Evolutionary conservation across 2,797 vertebrate genomes (phyloP), one percentile per base, ranked within the genome.

Genomic region (Clarias fuscus): DNA sequence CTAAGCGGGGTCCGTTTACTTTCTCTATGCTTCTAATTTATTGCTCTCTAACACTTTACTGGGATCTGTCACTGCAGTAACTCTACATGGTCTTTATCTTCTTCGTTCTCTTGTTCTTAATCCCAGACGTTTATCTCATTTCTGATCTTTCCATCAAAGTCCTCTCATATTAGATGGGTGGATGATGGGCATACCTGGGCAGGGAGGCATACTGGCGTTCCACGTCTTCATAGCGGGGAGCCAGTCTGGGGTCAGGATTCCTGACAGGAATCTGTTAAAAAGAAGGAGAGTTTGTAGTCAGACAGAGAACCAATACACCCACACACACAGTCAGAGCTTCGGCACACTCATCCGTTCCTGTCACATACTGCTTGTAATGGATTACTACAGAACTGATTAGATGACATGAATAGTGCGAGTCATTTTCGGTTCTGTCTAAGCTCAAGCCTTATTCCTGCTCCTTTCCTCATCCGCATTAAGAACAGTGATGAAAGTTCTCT

Each of bases 181-280:
- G 78, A 82, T 67, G 68, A 77, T n/a, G 53, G 24, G 17, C 88
- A 83, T 96, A 97, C 96, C 96, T 97, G 92, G 96, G 96, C 91
- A 97, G 92, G 62, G 96, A 97, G 8, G 96, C 95, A 4, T 96
- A 97, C 88, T 97, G 96, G 59, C 96, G 93, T 90, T 97, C 96
- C 89, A 96, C 86, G 33, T 95, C 96, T 85, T 97, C 96, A 7
- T 93, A 96, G 77, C 93, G 93, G 81, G 96, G 92, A 88, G 94
- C 94, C 3, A 92, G 79, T 30, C 89, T 95, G 68, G 93, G 94
- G 84, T 96, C 95, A 91, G 94, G 94, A 92, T 92, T 93, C 91
- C 94, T 96, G 92, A 93, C 92, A 94, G 96, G 92, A 92, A 96
- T 94, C 96, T 96, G 83, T 89, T 87, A 89, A 90, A 91, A 93